phyloP scores from a whole-genome alignment of 2,888 invertebrate species.

The Lumbricus terrestris region DNA sequence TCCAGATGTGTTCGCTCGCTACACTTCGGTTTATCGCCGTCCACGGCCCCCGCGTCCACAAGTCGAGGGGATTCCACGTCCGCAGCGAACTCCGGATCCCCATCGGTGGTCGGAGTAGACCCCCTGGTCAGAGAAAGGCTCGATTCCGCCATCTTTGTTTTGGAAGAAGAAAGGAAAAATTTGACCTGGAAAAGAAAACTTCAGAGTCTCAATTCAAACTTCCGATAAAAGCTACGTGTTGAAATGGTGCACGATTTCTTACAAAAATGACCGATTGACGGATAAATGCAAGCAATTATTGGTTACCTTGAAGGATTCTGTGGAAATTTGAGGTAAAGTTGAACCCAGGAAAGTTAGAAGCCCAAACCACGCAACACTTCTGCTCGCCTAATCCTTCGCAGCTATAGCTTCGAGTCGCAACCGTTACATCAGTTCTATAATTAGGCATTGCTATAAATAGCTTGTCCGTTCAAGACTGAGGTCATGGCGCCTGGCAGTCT shows the following conservation, averaged over 20 bases:
- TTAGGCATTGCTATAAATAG: not conserved
- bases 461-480: not conserved
- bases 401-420: not conserved
- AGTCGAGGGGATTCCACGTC: not conserved
- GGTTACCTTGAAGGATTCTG: not conserved
- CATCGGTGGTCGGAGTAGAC: not conserved
- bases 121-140: not conserved
- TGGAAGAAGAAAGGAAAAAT: slow-evolving; percentile 15
- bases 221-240: not conserved
- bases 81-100: not conserved
- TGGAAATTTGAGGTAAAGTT: not conserved
- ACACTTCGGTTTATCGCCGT: not conserved
- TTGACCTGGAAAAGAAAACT: slow-evolving; percentile 14
- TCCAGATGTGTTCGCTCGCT: not conserved
- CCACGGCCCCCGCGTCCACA: not conserved
- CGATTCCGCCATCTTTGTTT: not conserved
- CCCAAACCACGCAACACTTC: not conserved
- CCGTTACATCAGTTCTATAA: not conserved
- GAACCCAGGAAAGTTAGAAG: slow-evolving; percentile 4
- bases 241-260: not conserved
- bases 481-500: not conserved
- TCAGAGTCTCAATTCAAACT: not conserved
- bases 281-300: not conserved
- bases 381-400: not conserved
- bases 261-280: not conserved